Percentiles rank a stretch among this genome's conserved stretches.
Conservation (phyloP, 2,888 invertebrate species). For the Drosophila atroscutellata region DNA sequence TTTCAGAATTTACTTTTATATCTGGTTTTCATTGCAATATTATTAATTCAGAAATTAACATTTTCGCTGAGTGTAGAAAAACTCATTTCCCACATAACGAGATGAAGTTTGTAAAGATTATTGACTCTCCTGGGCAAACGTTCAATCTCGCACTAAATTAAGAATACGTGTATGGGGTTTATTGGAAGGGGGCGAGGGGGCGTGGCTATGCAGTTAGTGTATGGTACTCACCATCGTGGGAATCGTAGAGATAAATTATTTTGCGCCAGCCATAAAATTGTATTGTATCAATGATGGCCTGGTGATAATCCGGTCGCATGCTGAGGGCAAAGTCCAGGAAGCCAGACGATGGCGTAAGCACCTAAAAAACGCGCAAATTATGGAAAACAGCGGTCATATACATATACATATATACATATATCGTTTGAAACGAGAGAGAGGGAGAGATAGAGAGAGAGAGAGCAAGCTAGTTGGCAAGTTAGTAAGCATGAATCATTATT, state of each 20-base stretch:
- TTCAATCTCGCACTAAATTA: conserved; percentile 52
- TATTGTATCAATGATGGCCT: conserved; percentile 97
- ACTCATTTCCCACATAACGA: conserved; percentile 28
- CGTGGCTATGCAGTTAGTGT: conserved; percentile 1
- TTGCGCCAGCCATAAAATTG: conserved; percentile 94
- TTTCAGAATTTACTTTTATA: background rate
- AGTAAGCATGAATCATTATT: conserved; percentile 80
- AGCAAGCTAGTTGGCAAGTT: conserved; percentile 56
- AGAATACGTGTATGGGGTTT: conserved; percentile 17
- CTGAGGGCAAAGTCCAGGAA: conserved; percentile 95
- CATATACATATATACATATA: conserved; percentile 10
- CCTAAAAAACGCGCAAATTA: conserved; percentile 86
- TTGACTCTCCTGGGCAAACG: conserved; percentile 52
- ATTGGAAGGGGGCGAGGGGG: no score
- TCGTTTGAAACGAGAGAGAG: background rate
- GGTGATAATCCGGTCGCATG: conserved; percentile 97
- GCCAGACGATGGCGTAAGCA: conserved; percentile 94
- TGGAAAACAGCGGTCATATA: conserved; percentile 62
- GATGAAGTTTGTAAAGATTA: conserved; percentile 50
- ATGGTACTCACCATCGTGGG: conserved; percentile 89
- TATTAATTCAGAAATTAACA: background rate
- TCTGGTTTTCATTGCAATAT: background rate
- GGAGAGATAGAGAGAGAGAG: background rate
- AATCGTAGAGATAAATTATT: conserved; percentile 92
- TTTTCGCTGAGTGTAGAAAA: conserved; percentile 1